phyloP scores from a whole-genome alignment of 2,113 vertebrate genomes.

The Pollimyrus isidori region DNA sequence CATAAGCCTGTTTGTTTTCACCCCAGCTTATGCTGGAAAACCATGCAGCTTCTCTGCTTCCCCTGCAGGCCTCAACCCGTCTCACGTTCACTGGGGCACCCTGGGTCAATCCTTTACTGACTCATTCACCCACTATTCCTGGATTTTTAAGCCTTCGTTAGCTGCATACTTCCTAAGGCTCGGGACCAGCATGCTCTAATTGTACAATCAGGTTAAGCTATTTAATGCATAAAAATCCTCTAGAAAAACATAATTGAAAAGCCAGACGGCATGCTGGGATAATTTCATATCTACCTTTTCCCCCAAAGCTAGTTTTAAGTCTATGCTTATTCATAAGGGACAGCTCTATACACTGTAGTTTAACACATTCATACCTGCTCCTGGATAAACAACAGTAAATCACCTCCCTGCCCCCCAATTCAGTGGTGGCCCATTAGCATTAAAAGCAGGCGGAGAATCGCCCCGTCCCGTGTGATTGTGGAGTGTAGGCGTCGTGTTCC shows the following conservation, averaged over 20 bases:
- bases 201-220: slow-evolving; percentile 7
- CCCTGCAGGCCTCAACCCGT: neutral
- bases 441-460: slow-evolving; percentile 45
- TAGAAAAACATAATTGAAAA: slow-evolving; percentile 16
- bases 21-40: neutral
- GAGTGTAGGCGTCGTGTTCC: neutral
- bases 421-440: slow-evolving; percentile 51
- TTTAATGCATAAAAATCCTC: slow-evolving; percentile 13
- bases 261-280: neutral
- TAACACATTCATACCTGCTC: slow-evolving; percentile 29
- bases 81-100: neutral
- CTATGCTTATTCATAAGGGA: slow-evolving; percentile 6
- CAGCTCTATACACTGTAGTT: neutral
- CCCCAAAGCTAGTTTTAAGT: neutral
- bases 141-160: neutral
- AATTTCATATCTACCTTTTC: slow-evolving; percentile 15
- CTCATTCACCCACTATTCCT: neutral
- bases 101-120: neutral
- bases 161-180: neutral
- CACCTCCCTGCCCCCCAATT: slow-evolving; percentile 49
- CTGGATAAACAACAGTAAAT: slow-evolving; percentile 59
- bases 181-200: neutral
- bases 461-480: neutral
- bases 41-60: neutral
- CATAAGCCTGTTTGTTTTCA: slow-evolving; percentile 5